These are phyloP conservation scores for Psammodynastes pulverulentus DNA, from an alignment of 2,113 vertebrate genomes.

Conservation along the genomic window DNA sequence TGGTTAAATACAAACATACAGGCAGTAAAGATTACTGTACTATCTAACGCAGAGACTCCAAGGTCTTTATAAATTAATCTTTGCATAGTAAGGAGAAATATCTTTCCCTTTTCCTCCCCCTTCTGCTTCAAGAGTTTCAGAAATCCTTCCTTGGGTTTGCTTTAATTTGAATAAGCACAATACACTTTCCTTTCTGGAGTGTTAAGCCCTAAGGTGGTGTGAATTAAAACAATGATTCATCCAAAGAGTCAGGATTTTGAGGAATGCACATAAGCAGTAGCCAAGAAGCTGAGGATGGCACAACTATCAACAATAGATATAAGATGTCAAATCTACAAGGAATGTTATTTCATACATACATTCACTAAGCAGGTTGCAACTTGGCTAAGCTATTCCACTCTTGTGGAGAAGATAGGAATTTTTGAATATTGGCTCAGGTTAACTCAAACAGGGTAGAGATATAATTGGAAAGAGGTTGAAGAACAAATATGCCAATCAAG, in stretches of 20 bases:
- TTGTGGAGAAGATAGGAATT: no score
- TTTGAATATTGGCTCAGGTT: neutral
- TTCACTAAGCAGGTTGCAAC: neutral
- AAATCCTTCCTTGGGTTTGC: neutral
- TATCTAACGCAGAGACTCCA: neutral
- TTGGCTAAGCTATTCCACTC: neutral
- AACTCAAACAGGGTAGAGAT: neutral
- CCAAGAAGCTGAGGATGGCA: neutral
- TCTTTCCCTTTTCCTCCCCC: neutral
- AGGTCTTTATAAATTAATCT: neutral
- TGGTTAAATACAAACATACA: neutral
- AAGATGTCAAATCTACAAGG: neutral
- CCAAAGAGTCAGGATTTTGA: neutral
- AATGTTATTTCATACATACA: neutral
- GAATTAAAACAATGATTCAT: neutral
- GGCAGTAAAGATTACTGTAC: neutral
- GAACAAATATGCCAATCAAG: neutral
- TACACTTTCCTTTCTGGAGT: neutral
- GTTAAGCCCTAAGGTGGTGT: neutral
- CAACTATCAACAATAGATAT: neutral
- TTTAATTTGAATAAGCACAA: slow-evolving; percentile 8
- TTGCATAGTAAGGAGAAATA: neutral
- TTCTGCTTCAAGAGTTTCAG: neutral
- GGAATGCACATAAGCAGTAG: neutral
- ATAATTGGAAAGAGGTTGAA: neutral